These are phyloP conservation scores for Mustela nigripes DNA, from an alignment of 2,113 vertebrate genomes.

Conservation along the genomic window DNA sequence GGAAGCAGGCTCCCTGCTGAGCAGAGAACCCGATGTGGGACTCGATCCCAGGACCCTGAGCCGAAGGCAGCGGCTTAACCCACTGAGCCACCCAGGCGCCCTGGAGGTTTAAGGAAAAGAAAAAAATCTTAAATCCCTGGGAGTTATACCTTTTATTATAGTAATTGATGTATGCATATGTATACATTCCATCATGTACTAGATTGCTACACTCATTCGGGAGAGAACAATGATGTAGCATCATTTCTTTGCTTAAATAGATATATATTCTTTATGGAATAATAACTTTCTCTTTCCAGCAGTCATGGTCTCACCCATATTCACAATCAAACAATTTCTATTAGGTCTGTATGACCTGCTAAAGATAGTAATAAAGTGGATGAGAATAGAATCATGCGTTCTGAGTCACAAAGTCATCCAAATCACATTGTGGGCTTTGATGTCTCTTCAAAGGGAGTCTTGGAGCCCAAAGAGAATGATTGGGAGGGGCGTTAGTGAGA, in stretches of 20 bases:
- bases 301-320: neutral
- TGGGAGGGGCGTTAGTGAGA: neutral
- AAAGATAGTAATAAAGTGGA: neutral
- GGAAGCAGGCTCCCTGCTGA: no score
- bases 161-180: neutral
- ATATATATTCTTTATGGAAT: neutral
- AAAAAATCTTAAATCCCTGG: neutral
- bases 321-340: conserved; percentile 22
- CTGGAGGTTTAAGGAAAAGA: neutral
- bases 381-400: neutral
- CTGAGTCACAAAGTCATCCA: neutral
- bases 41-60: no score
- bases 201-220: neutral
- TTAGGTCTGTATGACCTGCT: neutral
- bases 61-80: no score
- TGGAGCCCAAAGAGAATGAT: neutral
- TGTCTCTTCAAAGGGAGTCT: neutral
- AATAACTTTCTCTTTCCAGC: neutral
- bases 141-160: neutral
- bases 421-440: neutral
- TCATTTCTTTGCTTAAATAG: neutral
- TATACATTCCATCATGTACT: neutral
- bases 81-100: no score
- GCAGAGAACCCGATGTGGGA: no score
- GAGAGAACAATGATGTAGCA: neutral